These are phyloP conservation scores for Deilephila porcellus DNA, from an alignment of 2,888 invertebrate species.

Conservation along the genomic window DNA sequence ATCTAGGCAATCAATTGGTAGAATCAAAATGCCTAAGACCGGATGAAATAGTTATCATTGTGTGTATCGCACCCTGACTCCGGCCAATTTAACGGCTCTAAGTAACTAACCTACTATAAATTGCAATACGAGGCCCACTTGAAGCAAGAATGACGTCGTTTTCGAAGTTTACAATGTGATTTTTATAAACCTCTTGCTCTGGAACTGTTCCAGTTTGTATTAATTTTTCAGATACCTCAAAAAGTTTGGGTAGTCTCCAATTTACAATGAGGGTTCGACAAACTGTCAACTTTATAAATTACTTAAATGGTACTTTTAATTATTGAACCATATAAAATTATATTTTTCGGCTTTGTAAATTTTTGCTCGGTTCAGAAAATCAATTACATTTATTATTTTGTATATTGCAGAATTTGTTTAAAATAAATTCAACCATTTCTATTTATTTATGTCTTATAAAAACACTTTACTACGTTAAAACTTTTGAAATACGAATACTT, in stretches of 20 bases:
- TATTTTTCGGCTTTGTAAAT: no score
- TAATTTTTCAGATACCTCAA: slow-evolving; percentile 43
- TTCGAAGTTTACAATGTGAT: slow-evolving; percentile 47
- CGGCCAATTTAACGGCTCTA: background rate
- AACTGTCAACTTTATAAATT: background rate
- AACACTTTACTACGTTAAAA: background rate
- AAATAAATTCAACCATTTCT: no score
- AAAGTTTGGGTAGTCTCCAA: slow-evolving; percentile 43
- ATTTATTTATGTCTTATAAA: no score
- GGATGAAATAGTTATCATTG: no score
- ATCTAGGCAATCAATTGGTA: no score
- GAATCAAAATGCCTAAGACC: background rate
- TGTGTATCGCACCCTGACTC: no score
- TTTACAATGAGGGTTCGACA: slow-evolving; percentile 19
- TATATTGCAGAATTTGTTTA: no score
- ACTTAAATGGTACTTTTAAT: background rate
- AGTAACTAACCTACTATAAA: slow-evolving; percentile 31
- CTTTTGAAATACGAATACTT: background rate
- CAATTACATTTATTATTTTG: no score
- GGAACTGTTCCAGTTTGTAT: slow-evolving; percentile 45
- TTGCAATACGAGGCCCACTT: slow-evolving; percentile 46
- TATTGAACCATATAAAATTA: no score
- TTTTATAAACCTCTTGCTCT: slow-evolving; percentile 37
- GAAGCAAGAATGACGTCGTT: slow-evolving; percentile 32
- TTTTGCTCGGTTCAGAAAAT: no score